phyloP scores from a whole-genome alignment of 2,113 vertebrate genomes.

The Brachypteracias leptosomus region DNA sequence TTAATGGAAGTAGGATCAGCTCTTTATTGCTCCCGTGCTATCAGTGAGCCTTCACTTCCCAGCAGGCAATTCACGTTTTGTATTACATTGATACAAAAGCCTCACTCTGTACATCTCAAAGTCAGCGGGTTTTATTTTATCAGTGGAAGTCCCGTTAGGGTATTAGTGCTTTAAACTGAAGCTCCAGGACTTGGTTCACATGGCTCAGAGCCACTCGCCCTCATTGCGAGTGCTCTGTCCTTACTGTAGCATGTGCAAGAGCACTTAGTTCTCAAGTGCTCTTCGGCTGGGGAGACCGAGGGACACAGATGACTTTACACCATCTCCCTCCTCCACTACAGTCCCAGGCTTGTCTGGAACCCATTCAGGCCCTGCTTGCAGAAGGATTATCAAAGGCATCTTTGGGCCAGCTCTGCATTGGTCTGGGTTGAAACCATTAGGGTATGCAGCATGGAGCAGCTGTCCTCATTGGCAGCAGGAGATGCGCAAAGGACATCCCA shows the following conservation, averaged over 20 bases:
- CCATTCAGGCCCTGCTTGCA: not conserved
- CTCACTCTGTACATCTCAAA: not conserved
- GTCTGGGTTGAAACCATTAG: not conserved
- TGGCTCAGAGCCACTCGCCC: not conserved
- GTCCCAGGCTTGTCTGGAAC: not conserved
- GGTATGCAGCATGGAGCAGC: not conserved
- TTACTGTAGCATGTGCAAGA: not conserved
- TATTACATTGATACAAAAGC: not conserved
- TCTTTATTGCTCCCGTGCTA: slow-evolving; percentile 12
- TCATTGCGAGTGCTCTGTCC: fast-evolving
- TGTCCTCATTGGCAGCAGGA: not conserved
- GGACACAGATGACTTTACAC: not conserved
- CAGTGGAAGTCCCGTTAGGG: not conserved
- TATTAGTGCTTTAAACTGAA: not conserved
- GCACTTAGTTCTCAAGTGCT: not conserved
- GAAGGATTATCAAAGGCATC: not conserved
- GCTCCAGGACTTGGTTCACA: not conserved
- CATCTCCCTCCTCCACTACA: not conserved
- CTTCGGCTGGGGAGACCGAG: fast-evolving
- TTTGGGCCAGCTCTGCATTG: not conserved
- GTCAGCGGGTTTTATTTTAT: not conserved
- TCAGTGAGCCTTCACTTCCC: not conserved
- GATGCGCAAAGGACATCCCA: not conserved
- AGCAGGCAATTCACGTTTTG: not conserved
- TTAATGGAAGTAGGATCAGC: slow-evolving; percentile 64